Conservation (phyloP, 2,797 vertebrate genomes). For the Tadarida brasiliensis region DNA sequence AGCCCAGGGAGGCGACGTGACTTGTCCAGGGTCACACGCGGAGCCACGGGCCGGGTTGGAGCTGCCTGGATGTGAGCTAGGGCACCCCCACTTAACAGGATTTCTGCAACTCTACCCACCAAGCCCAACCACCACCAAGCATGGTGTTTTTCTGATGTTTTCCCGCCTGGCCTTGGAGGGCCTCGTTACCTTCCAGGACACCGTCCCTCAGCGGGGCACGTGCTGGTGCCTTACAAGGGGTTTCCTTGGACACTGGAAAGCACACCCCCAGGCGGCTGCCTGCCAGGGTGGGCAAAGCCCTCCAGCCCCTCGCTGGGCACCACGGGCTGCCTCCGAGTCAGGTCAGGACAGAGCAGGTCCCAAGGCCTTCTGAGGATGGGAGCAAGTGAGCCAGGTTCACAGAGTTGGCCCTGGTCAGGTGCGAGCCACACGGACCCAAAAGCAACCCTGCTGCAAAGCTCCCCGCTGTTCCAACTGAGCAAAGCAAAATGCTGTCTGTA, state of each 20-base stretch:
- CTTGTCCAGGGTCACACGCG: neutral
- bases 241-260: neutral
- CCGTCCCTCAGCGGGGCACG: neutral
- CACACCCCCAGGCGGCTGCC: neutral
- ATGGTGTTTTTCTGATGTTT: neutral
- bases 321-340: neutral
- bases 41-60: neutral
- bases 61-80: neutral
- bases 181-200: neutral
- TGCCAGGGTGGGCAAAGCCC: neutral
- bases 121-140: neutral
- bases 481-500: neutral
- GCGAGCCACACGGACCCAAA: neutral
- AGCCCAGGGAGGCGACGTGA: neutral
- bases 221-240: fast-evolving
- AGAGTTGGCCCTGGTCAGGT: neutral
- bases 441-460: neutral
- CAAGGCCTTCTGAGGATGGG: neutral
- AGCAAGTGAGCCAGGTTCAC: neutral
- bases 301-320: neutral
- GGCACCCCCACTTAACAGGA: fast-evolving
- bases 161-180: neutral
- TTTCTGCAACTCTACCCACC: neutral
- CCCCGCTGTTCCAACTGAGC: neutral
- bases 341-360: neutral